phyloP scores from a whole-genome alignment of 2,888 invertebrate species.

The Villa cingulata region DNA sequence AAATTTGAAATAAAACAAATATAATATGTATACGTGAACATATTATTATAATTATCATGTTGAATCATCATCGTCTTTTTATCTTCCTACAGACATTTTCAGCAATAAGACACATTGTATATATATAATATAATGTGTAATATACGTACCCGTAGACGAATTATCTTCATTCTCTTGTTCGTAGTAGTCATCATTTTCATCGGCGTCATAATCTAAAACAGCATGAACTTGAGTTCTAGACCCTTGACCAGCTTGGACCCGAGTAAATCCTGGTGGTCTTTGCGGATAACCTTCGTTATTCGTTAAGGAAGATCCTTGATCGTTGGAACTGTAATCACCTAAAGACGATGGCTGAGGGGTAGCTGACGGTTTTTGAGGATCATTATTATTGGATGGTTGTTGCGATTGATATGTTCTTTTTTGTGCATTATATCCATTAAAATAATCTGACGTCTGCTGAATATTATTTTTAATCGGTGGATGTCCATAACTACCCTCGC shows the following conservation, averaged over 20 bases:
- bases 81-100: no score
- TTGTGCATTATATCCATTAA: slow-evolving; percentile 10
- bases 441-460: slow-evolving; percentile 6
- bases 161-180: slow-evolving; percentile 21
- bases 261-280: slow-evolving; percentile 50
- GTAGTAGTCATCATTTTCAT: slow-evolving; percentile 33
- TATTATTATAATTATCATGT: no score
- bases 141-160: not conserved
- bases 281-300: slow-evolving; percentile 33
- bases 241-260: slow-evolving; percentile 44
- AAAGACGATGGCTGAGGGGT: not conserved
- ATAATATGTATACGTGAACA: no score
- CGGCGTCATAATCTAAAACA: slow-evolving; percentile 34
- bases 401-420: slow-evolving; percentile 5
- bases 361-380: slow-evolving; percentile 1
- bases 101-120: no score
- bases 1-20: no score
- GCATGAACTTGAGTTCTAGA: slow-evolving; percentile 38
- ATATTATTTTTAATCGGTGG: slow-evolving; percentile 11
- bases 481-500: slow-evolving; percentile 29
- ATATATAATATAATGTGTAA: no score
- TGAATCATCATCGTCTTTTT: no score
- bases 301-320: not conserved
- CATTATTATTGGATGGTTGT: slow-evolving; percentile 10
- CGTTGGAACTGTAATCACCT: not conserved